A percentile compares a stretch with the other conserved stretches of the same genome.
phyloP scores from a whole-genome alignment of 2,888 invertebrate genomes.

The Pollenia labialis region DNA sequence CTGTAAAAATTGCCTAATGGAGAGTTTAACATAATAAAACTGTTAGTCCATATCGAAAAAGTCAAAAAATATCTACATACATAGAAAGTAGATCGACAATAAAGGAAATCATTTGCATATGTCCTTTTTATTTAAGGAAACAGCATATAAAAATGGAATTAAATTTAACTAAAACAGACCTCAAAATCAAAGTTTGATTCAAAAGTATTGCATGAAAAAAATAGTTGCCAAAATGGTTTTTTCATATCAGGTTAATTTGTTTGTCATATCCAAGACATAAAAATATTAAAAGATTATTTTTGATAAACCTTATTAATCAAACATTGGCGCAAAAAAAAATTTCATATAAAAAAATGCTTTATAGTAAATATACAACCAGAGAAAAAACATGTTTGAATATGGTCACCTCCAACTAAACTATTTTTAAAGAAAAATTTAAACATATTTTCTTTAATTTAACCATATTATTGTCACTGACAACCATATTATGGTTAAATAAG shows the following conservation, averaged over 20 bases:
- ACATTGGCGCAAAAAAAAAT: too few species aligned
- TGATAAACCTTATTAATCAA: too few species aligned
- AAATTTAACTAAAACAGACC: neutral
- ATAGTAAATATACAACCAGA: too few species aligned
- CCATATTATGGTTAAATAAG: too few species aligned
- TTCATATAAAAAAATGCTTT: too few species aligned
- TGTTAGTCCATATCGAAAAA: conserved; percentile 36
- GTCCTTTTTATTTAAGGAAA: conserved; percentile 7
- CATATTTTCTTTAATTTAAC: too few species aligned
- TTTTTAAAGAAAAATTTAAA: too few species aligned
- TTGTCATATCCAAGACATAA: neutral
- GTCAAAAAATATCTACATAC: conserved; percentile 11
- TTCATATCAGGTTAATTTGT: too few species aligned
- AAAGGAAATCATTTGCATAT: conserved; percentile 47
- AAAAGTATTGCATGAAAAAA: neutral
- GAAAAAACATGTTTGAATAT: too few species aligned
- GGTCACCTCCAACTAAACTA: too few species aligned
- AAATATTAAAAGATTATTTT: neutral
- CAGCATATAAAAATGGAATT: conserved; percentile 1
- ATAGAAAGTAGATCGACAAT: neutral
- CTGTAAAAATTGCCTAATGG: conserved; percentile 70
- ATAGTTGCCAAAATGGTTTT: neutral
- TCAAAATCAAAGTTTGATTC: neutral
- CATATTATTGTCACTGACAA: too few species aligned
- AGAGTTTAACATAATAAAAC: conserved; percentile 69